phyloP scores from a whole-genome alignment of 2,113 vertebrate genomes.

The Pseudorhombus dupliciocellatus region DNA sequence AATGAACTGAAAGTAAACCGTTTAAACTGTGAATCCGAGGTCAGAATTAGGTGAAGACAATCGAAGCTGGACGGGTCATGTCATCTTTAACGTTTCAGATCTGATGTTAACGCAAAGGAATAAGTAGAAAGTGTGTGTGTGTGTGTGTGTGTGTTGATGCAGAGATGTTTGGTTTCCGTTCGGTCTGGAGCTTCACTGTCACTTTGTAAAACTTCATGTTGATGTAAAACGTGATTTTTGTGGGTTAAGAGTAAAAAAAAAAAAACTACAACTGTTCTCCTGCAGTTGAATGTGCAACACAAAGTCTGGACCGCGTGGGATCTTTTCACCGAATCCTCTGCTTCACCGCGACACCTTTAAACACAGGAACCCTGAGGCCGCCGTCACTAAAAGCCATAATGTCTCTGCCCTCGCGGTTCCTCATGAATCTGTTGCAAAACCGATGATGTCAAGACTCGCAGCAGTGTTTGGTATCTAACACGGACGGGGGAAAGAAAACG shows the following conservation, averaged over 20 bases:
- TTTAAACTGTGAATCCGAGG: background rate
- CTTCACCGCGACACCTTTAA: background rate
- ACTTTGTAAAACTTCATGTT: background rate
- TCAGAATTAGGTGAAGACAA: background rate
- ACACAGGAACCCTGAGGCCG: background rate
- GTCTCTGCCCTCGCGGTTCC: constrained; percentile 28
- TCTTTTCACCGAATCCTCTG: background rate
- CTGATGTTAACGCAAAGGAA: background rate
- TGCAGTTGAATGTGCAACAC: too few relatives aligned
- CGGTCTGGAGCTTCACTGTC: background rate
- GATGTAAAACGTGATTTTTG: background rate
- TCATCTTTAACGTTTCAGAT: background rate
- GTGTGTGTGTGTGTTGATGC: background rate
- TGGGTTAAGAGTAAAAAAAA: background rate
- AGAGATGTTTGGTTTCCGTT: background rate
- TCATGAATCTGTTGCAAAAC: constrained; percentile 16
- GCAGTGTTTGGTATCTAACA: constrained; percentile 18
- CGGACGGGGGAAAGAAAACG: background rate
- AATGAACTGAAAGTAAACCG: background rate
- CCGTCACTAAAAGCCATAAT: constrained; percentile 50
- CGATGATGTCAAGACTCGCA: constrained; percentile 28
- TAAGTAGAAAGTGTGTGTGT: background rate
- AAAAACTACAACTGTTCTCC: too few relatives aligned
- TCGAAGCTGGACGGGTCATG: background rate
- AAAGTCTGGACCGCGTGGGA: background rate